phyloP scores from a whole-genome alignment of 2,797 vertebrate genomes.

The Sebastes goodei region DNA sequence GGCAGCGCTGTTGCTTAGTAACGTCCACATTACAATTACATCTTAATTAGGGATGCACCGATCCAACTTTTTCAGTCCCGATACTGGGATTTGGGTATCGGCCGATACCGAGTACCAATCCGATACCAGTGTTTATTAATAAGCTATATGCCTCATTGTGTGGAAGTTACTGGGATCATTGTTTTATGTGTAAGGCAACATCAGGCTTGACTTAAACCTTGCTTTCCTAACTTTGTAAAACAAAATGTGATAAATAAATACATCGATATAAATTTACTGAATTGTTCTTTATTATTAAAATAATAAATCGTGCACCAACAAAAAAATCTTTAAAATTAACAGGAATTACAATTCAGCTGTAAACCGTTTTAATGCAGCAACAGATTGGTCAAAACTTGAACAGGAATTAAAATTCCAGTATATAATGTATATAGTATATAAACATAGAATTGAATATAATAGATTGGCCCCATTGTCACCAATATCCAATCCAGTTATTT shows the following conservation, averaged over 20 bases:
- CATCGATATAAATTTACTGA: not conserved
- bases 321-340: too few relatives aligned
- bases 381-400: not conserved
- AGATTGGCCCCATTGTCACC: not conserved
- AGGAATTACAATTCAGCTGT: not conserved
- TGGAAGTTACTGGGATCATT: not conserved
- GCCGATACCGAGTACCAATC: not conserved
- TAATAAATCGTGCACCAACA: not conserved
- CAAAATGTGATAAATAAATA: not conserved
- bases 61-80: not conserved
- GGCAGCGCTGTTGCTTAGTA: not conserved
- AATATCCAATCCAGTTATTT: not conserved
- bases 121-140: not conserved
- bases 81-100: not conserved
- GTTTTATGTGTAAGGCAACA: not conserved
- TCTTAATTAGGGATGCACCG: not conserved
- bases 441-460: too few relatives aligned
- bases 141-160: not conserved
- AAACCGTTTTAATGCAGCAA: not conserved
- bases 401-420: not conserved
- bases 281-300: not conserved
- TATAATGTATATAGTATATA: not conserved
- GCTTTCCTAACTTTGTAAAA: too few relatives aligned
- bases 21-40: not conserved
- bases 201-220: not conserved